Evolutionary conservation across 2,113 vertebrate genomes (phyloP).

Genomic region (Eleginops maclovinus): DNA sequence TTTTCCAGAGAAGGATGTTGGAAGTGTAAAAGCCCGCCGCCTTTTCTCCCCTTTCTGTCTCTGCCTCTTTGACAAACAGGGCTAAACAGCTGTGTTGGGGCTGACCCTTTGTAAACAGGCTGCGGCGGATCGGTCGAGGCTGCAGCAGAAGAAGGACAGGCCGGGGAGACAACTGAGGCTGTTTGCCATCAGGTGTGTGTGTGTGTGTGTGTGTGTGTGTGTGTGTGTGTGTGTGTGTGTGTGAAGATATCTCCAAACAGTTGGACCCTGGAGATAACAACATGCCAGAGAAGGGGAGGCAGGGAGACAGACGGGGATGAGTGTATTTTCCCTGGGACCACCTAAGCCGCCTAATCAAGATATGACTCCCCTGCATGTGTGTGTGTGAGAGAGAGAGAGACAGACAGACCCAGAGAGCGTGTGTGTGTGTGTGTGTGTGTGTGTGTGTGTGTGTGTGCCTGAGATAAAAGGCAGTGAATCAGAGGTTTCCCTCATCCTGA

Average conservation of each 20-base stretch:
- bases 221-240: conserved; percentile 52
- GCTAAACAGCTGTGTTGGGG: conserved; percentile 59
- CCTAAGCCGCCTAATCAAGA: conserved; percentile 82
- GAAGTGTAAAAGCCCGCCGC: conserved; percentile 34
- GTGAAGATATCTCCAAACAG: conserved; percentile 83
- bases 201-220: no score
- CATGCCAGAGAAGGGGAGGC: conserved; percentile 72
- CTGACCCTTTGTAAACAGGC: conserved; percentile 70
- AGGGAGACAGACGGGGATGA: conserved; percentile 73
- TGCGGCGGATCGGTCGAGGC: conserved; percentile 64
- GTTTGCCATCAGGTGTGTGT: conserved; percentile 77
- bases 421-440: conserved; percentile 14
- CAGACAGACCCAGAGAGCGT: conserved; percentile 3
- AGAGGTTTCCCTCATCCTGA: conserved; percentile 77
- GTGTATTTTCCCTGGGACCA: conserved; percentile 76
- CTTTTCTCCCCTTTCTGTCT: conserved; percentile 52
- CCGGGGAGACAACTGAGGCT: conserved; percentile 71
- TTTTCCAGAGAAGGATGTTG: conserved; percentile 65
- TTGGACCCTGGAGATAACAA: conserved; percentile 81
- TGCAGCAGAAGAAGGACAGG: conserved; percentile 74
- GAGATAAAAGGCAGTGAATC: conserved; percentile 79
- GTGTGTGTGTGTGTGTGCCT: conserved; percentile 55
- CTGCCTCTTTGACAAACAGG: conserved; percentile 60
- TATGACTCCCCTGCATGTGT: conserved; percentile 67
- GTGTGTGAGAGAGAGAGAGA: conserved; percentile 47